phyloP scores from a whole-genome alignment of 2,888 invertebrate genomes.

The Punctoribates punctum region DNA sequence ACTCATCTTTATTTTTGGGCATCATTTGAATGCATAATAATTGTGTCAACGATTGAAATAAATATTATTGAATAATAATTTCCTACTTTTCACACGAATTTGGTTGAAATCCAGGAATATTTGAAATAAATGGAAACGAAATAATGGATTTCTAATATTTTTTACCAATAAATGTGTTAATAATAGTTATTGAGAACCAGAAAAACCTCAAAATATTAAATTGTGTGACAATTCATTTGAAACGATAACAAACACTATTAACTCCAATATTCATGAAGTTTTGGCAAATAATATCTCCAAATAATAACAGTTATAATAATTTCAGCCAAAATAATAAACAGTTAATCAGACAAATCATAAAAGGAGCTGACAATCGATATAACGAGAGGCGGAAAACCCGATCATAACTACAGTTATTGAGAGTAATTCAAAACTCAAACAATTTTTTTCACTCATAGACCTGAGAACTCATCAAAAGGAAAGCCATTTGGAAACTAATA shows the following conservation, averaged over 20 bases:
- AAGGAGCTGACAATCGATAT: neutral
- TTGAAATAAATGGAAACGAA: neutral
- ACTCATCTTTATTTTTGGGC: neutral
- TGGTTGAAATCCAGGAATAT: neutral
- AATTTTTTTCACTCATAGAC: neutral
- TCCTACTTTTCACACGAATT: neutral
- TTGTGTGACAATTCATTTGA: slow-evolving; percentile 4
- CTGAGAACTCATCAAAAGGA: neutral
- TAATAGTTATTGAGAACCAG: neutral
- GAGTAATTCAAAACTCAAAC: no score
- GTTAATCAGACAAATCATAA: neutral
- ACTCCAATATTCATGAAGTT: neutral
- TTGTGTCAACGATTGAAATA: neutral
- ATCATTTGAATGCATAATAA: neutral
- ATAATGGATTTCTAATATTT: neutral
- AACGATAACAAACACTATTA: neutral
- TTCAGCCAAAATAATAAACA: neutral
- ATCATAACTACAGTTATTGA: neutral
- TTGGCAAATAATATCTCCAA: neutral
- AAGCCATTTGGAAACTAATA: neutral
- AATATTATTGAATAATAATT: slow-evolving; percentile 1
- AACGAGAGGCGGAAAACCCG: neutral
- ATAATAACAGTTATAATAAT: neutral
- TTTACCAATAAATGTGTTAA: neutral
- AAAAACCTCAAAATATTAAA: neutral